Conservation (phyloP, 1,140 invertebrate species). For the Stegodyphus mimosarum region DNA sequence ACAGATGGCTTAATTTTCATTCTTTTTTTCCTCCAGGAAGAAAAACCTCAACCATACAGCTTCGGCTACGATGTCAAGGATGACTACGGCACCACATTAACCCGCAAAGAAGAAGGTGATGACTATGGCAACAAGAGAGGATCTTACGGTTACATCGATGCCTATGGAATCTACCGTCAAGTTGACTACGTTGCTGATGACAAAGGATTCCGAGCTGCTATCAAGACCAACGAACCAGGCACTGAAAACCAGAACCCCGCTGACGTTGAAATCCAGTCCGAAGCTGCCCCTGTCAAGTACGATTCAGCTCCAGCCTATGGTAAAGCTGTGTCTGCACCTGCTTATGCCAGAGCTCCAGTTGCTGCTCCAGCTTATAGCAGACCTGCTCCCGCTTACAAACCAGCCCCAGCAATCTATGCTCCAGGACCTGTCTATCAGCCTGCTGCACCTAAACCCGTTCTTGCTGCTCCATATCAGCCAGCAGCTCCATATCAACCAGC, state of each 20-base stretch:
- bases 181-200: conserved; percentile 60
- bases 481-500: conserved; percentile 19
- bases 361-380: neutral
- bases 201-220: conserved; percentile 52
- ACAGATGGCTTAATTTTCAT: neutral
- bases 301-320: conserved; percentile 24
- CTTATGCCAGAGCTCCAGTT: neutral
- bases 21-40: conserved; percentile 1
- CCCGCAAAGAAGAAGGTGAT: conserved; percentile 55
- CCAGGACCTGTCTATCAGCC: conserved; percentile 28
- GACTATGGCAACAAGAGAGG: conserved; percentile 54
- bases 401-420: conserved; percentile 13
- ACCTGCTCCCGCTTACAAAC: conserved; percentile 15
- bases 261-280: conserved; percentile 50
- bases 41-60: conserved; percentile 57
- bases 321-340: conserved; percentile 7
- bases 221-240: conserved; percentile 61
- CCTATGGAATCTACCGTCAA: conserved; percentile 48
- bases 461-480: neutral
- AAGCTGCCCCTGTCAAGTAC: conserved; percentile 46
- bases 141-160: conserved; percentile 59
- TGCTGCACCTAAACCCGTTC: neutral
- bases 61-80: conserved; percentile 60
- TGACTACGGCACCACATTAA: conserved; percentile 54
- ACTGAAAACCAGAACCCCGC: conserved; percentile 60